Evolutionary conservation across 2,797 vertebrate species (phyloP).

Genomic region (Podarcis lilfordi): DNA sequence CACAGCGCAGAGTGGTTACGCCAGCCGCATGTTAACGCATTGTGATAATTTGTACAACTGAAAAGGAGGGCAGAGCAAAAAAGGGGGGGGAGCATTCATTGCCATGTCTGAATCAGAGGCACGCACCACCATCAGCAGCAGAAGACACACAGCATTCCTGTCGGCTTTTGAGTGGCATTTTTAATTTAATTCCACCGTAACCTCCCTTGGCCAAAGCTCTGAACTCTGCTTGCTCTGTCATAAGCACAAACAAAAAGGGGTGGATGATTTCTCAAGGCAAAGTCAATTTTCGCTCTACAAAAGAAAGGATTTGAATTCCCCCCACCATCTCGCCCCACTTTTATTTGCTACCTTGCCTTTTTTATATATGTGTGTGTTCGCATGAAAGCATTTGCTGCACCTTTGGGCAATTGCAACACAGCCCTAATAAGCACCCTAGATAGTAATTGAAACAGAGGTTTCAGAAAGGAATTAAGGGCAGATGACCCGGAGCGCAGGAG

Average conservation of each 20-base stretch:
- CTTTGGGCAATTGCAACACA: neutral
- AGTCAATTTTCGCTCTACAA: conserved; percentile 12
- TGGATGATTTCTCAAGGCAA: conserved; percentile 37
- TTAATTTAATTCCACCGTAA: conserved; percentile 35
- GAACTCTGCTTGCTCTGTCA: conserved; percentile 41
- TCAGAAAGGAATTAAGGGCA: neutral
- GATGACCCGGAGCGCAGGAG: too few species aligned
- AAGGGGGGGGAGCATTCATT: too few species aligned
- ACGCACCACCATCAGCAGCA: neutral
- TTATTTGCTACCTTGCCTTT: conserved; percentile 14
- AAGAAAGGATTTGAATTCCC: conserved; percentile 16
- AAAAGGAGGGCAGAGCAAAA: neutral
- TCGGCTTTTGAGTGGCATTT: conserved; percentile 22
- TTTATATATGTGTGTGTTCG: neutral
- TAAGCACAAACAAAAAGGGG: conserved; percentile 31
- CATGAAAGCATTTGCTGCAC: neutral
- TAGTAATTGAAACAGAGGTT: too few species aligned
- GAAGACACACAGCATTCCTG: too few species aligned
- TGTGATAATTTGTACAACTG: neutral
- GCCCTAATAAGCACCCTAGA: too few species aligned
- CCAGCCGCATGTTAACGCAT: neutral
- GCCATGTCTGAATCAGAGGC: too few species aligned
- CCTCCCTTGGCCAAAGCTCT: conserved; percentile 37
- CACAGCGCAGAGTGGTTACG: too few species aligned
- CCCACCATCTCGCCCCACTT: neutral